Conservation (phyloP, 1,140 invertebrate genomes). For the Rhopalosiphum padi region DNA sequence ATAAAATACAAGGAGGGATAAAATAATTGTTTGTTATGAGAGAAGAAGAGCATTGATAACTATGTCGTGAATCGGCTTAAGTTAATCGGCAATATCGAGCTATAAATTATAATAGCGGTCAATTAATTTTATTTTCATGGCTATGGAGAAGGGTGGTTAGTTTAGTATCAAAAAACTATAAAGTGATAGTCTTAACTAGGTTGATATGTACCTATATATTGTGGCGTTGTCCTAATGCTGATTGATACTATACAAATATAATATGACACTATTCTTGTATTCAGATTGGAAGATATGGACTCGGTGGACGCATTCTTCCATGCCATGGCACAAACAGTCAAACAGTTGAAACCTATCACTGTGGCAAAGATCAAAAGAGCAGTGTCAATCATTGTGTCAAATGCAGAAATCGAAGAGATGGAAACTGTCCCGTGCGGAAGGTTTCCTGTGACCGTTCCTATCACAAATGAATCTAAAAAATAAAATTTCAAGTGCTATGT, state of each 20-base stretch:
- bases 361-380: constrained; percentile 64
- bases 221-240: neutral
- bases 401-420: constrained; percentile 61
- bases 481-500: neutral
- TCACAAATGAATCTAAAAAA: constrained; percentile 17
- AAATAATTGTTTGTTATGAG: too few relatives aligned
- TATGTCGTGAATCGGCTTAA: too few relatives aligned
- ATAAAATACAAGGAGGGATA: too few relatives aligned
- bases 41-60: too few relatives aligned
- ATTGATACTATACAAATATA: neutral
- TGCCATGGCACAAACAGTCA: constrained; percentile 62
- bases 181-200: too few relatives aligned
- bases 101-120: too few relatives aligned
- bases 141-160: too few relatives aligned
- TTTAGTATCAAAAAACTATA: too few relatives aligned
- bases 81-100: too few relatives aligned
- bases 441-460: constrained; percentile 25
- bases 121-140: too few relatives aligned
- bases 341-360: constrained; percentile 62
- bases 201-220: too few relatives aligned
- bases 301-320: constrained; percentile 58
- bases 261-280: neutral
- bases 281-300: constrained; percentile 55
- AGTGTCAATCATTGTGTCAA: constrained; percentile 63
- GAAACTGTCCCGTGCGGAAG: constrained; percentile 38